Evolutionary conservation across 2,113 vertebrate species (phyloP), one percentile per base, ranked within the genome.

Genomic region (Mormoops blainvillei): DNA sequence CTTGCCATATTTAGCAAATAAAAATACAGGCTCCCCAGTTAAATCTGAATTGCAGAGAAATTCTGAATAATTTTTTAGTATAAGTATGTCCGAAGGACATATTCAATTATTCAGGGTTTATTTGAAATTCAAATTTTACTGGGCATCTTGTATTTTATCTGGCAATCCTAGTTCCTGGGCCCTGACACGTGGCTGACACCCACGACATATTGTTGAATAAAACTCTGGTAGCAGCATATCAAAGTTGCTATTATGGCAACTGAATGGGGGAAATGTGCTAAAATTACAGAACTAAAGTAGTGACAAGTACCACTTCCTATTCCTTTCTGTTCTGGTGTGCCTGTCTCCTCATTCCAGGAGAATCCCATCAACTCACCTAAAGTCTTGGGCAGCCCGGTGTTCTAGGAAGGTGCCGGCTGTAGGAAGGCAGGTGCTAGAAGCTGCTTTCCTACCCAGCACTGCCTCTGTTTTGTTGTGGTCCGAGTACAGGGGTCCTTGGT

Each of bases 231-330:
- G 70, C 63, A 87, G 52, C 14, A 22, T 81, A 91, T 67, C 85
- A 84, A 88, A 96, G 63, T 22, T 93, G 80, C 26, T 95, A 58
- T 52, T 70, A 87, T 80, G 87, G 58, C 61, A 95, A 96, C 87
- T 45, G 92, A 82, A 33, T 80, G 48, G 76, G 63, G 63, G 36
- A 24, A 68, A 70, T 80, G 13, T 89, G 26, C 71, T 89, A 93
- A 76, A 94, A 63, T 19, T 56, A 73, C 13, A 93, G 73, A 91
- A 71, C 56, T 61, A 43, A 80, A 90, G 43, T 58, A 87, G 67
- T 9, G n/a, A 78, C 41, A 85, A 94, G 77, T 56, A 50, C 50
- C 26, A 63, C 10, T 95, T 94, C 38, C 20, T 4, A 36, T 54
- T 83, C 48, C 26, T 96, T 96, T 96, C 83, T 87, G 18, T 76